Evolutionary conservation across 2,113 vertebrate genomes (phyloP).

Genomic region (Carassius auratus): DNA sequence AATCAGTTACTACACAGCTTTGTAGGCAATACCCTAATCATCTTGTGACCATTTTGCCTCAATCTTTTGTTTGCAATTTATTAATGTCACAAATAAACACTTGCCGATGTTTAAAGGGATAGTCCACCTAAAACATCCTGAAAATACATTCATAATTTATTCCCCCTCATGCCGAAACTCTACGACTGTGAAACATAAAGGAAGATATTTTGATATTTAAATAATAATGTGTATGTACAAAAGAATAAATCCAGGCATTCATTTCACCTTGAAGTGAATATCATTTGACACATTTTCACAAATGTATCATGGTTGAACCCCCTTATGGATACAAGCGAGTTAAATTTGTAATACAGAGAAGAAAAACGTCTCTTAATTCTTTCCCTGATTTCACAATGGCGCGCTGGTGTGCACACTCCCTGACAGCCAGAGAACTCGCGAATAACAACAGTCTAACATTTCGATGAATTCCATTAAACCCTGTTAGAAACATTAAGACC

Average conservation of each 20-base stretch:
- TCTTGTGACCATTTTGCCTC: background rate
- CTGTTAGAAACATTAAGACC: conserved; percentile 40
- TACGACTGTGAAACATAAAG: too few relatives aligned
- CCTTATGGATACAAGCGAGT: background rate
- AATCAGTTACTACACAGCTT: too few relatives aligned
- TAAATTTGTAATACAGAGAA: conserved; percentile 49
- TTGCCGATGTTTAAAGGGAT: background rate
- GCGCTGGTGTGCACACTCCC: conserved; percentile 35
- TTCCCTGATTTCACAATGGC: conserved; percentile 51
- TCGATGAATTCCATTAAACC: conserved; percentile 43
- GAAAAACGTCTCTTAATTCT: conserved; percentile 53
- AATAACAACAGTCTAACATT: conserved; percentile 49
- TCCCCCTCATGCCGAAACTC: too few relatives aligned
- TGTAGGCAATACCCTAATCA: background rate
- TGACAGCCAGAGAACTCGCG: conserved; percentile 33
- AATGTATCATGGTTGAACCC: background rate
- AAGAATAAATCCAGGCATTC: background rate
- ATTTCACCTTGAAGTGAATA: background rate
- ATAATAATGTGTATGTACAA: background rate
- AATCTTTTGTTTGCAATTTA: background rate
- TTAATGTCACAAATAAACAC: background rate
- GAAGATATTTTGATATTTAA: too few relatives aligned
- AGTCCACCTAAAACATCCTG: background rate
- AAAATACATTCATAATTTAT: background rate
- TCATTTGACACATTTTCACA: background rate